Evolutionary conservation across 2,797 vertebrate genomes (phyloP).

Genomic region (Microctenopoma steveboyesi): DNA sequence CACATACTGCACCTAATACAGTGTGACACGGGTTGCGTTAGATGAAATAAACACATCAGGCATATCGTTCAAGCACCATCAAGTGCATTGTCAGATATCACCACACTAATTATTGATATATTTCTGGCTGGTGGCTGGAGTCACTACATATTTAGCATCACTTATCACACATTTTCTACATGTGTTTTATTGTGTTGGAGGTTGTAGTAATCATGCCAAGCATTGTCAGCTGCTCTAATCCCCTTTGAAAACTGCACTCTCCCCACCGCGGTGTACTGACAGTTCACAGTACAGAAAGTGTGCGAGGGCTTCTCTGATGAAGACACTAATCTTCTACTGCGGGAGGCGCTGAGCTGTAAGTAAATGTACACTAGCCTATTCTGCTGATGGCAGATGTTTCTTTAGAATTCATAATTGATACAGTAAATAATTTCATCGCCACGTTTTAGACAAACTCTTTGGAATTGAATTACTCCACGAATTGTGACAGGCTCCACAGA

Average conservation of each 20-base stretch:
- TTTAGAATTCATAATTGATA: not conserved
- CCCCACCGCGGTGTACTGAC: not conserved
- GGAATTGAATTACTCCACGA: not conserved
- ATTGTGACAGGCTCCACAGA: not conserved
- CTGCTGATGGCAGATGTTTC: not conserved
- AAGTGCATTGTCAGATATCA: not conserved
- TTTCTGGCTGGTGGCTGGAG: not conserved
- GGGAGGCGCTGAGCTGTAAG: constrained; percentile 1
- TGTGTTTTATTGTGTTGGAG: not conserved
- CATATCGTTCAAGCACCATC: not conserved
- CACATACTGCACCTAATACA: not conserved
- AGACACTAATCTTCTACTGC: constrained; percentile 11
- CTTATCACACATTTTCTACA: constrained; percentile 4
- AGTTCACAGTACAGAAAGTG: constrained; percentile 12
- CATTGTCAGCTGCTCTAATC: constrained; percentile 16
- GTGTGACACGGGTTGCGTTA: not conserved
- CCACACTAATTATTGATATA: not conserved
- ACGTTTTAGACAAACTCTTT: not conserved
- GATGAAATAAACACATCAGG: constrained; percentile 3
- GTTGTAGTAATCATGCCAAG: constrained; percentile 14
- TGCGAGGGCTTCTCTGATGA: constrained; percentile 9
- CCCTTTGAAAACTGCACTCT: constrained; percentile 6
- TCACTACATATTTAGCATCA: not conserved
- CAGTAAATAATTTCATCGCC: not conserved
- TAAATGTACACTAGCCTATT: not conserved